Percentiles rank a stretch among this genome's conserved stretches.
These are phyloP conservation scores for Sebastes iracundus DNA, from an alignment of 2,797 vertebrate genomes.

Conservation along the genomic window DNA sequence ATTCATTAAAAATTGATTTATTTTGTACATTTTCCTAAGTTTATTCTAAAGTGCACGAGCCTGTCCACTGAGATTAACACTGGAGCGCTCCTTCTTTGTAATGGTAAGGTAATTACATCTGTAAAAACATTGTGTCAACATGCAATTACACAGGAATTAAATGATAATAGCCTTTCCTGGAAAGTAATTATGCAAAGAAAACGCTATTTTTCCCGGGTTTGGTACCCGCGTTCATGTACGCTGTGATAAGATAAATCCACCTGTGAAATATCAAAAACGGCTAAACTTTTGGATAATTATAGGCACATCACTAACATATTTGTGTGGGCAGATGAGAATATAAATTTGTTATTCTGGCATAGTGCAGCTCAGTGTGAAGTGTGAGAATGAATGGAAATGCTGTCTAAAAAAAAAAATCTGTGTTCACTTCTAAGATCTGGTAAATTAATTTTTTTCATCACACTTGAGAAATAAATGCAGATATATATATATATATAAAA, in stretches of 20 bases:
- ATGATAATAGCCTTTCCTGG: conserved; percentile 65
- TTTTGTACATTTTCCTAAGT: conserved; percentile 48
- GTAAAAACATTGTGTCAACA: conserved; percentile 67
- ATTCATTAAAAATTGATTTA: conserved; percentile 60
- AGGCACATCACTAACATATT: conserved; percentile 64
- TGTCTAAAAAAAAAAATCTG: conserved; percentile 54
- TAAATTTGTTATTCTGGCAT: conserved; percentile 67
- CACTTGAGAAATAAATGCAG: conserved; percentile 41
- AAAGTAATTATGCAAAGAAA: conserved; percentile 65
- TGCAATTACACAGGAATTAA: conserved; percentile 72
- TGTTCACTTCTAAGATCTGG: conserved; percentile 46
- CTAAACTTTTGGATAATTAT: conserved; percentile 70
- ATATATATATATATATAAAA: not conserved
- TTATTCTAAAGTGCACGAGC: conserved; percentile 44
- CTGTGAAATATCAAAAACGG: conserved; percentile 70
- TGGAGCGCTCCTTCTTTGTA: conserved; percentile 39
- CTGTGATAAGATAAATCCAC: conserved; percentile 60
- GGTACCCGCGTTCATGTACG: conserved; percentile 34
- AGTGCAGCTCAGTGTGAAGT: conserved; percentile 59
- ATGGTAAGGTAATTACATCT: conserved; percentile 68
- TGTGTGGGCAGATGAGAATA: conserved; percentile 76
- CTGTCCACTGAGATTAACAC: conserved; percentile 55
- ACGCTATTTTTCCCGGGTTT: conserved; percentile 37
- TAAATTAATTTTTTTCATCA: conserved; percentile 44
- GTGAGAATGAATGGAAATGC: conserved; percentile 61